Evolutionary conservation across 2,888 invertebrate genomes (phyloP).

Genomic region (Oscheius sp.): DNA sequence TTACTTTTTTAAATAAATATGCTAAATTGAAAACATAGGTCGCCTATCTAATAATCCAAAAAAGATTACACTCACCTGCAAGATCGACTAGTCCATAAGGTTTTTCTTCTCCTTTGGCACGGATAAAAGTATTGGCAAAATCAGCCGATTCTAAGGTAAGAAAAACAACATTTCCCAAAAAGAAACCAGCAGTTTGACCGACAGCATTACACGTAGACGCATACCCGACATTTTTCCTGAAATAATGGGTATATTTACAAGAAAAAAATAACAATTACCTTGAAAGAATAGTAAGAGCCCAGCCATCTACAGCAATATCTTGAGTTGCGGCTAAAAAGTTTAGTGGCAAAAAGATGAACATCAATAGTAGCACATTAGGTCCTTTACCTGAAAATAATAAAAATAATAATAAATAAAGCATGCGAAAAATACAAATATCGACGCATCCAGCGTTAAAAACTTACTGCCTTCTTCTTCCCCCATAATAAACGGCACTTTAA

Average conservation of each 20-base stretch:
- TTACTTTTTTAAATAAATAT: neutral
- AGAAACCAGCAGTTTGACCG: conserved; percentile 95
- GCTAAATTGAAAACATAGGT: neutral
- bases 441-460: no score
- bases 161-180: conserved; percentile 82
- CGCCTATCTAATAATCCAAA: no score
- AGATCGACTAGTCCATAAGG: conserved; percentile 80
- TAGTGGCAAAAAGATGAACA: conserved; percentile 87
- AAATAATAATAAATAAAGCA: no score
- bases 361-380: conserved; percentile 84
- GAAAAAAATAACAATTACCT: conserved; percentile 78
- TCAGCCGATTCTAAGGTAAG: conserved; percentile 93
- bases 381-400: conserved; percentile 17
- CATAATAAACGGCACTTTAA: conserved; percentile 72
- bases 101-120: conserved; percentile 79
- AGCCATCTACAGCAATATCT: conserved; percentile 99
- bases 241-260: conserved; percentile 69
- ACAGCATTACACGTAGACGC: conserved; percentile 99
- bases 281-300: conserved; percentile 98
- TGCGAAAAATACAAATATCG: no score
- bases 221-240: conserved; percentile 91
- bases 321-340: conserved; percentile 98
- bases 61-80: conserved; percentile 63
- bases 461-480: conserved; percentile 59
- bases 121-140: conserved; percentile 93